Conservation (phyloP, 2,797 vertebrate genomes). For the Geotrypetes seraphini region DNA sequence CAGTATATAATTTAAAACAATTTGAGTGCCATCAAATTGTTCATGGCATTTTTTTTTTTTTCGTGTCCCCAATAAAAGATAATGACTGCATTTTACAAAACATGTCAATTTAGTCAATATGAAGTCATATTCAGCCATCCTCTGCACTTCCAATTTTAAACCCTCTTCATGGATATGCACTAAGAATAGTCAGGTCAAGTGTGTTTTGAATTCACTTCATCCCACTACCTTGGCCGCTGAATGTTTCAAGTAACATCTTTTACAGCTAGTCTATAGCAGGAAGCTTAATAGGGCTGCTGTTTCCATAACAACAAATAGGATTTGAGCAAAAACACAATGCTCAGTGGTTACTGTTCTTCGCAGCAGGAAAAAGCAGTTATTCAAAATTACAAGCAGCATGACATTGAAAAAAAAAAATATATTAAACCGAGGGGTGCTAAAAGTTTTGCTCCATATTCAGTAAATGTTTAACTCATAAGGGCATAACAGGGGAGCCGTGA, state of each 20-base stretch:
- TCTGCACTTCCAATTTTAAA: constrained; percentile 10
- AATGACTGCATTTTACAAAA: background rate
- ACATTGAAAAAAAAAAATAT: constrained; percentile 51
- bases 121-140: background rate
- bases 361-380: constrained; percentile 50
- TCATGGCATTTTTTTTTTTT: background rate
- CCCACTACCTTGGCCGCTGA: constrained; percentile 22
- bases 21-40: constrained; percentile 13
- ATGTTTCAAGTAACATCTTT: constrained; percentile 41
- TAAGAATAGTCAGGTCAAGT: constrained; percentile 7
- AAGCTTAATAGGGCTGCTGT: constrained; percentile 50
- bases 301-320: constrained; percentile 66
- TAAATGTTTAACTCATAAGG: constrained; percentile 46
- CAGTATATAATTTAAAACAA: constrained; percentile 6
- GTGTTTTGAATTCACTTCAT: constrained; percentile 29
- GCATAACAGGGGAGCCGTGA: constrained; percentile 8
- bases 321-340: constrained; percentile 49
- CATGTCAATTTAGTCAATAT: constrained; percentile 2
- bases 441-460: constrained; percentile 39
- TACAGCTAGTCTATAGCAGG: constrained; percentile 36
- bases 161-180: constrained; percentile 6
- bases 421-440: constrained; percentile 38
- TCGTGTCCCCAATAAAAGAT: background rate
- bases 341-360: constrained; percentile 44
- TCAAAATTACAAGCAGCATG: constrained; percentile 47